phyloP scores from a whole-genome alignment of 2,797 vertebrate genomes.

The Sparus aurata region DNA sequence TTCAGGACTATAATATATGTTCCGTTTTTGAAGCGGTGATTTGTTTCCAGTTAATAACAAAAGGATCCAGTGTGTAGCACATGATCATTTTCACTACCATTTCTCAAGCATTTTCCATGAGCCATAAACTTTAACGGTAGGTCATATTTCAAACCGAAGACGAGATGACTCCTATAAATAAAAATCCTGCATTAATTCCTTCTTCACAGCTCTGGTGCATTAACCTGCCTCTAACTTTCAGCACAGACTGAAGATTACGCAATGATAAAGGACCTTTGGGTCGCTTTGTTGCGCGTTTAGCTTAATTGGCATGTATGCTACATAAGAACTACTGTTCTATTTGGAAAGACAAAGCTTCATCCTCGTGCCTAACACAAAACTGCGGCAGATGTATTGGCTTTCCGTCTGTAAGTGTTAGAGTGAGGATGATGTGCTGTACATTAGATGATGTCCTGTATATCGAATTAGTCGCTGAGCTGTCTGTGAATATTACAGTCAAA shows the following conservation, averaged over 20 bases:
- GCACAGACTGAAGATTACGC: background rate
- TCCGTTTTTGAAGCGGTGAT: constrained; percentile 4
- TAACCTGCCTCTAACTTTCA: background rate
- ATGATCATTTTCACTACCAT: background rate
- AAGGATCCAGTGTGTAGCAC: background rate
- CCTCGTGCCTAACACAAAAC: constrained; percentile 30
- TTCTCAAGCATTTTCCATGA: constrained; percentile 15
- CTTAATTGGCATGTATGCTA: constrained; percentile 16
- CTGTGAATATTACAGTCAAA: constrained; percentile 61
- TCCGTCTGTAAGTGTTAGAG: constrained; percentile 56
- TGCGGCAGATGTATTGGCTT: constrained; percentile 57
- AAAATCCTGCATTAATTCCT: background rate
- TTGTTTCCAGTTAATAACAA: constrained; percentile 9
- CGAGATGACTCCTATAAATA: background rate
- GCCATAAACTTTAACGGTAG: constrained; percentile 23
- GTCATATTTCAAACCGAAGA: constrained; percentile 29
- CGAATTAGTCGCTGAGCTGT: constrained; percentile 68
- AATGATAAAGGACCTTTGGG: background rate
- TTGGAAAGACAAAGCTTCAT: constrained; percentile 43
- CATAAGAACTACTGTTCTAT: constrained; percentile 23
- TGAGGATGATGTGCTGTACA: constrained; percentile 47
- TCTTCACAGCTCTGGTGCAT: background rate
- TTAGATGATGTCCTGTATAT: constrained; percentile 63
- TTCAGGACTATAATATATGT: constrained; percentile 5
- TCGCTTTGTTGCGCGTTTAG: background rate